Conservation (phyloP, 2,888 invertebrate species). For the Perithous albicinctus region DNA sequence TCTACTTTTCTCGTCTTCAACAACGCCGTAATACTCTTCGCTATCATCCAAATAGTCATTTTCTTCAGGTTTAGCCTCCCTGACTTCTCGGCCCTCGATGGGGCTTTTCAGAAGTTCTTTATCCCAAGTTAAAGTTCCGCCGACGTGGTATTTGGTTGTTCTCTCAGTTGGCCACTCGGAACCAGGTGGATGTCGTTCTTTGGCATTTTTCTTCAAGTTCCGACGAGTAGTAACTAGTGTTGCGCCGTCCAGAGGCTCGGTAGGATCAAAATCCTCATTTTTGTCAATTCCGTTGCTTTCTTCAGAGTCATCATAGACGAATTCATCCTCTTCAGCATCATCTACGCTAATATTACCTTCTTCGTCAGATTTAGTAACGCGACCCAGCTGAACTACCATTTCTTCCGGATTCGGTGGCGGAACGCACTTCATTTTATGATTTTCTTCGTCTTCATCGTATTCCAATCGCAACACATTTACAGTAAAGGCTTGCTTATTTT, state of each 20-base stretch:
- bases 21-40: conserved; percentile 11
- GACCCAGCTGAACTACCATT: conserved; percentile 44
- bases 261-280: conserved; percentile 10
- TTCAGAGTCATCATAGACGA: conserved; percentile 15
- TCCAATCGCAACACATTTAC: conserved; percentile 70
- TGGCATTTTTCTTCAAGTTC: conserved; percentile 35
- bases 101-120: conserved; percentile 64
- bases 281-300: conserved; percentile 23
- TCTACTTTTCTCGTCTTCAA: conserved; percentile 26
- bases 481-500: conserved; percentile 64
- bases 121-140: conserved; percentile 74
- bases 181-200: conserved; percentile 65
- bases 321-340: neutral
- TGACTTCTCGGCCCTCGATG: conserved; percentile 16
- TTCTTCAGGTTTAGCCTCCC: neutral
- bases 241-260: conserved; percentile 12
- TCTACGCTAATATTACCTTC: conserved; percentile 11
- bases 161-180: conserved; percentile 75
- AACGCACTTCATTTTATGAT: conserved; percentile 50
- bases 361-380: conserved; percentile 28
- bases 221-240: neutral
- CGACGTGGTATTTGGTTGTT: conserved; percentile 71
- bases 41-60: conserved; percentile 46
- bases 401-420: conserved; percentile 62
- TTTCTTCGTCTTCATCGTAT: conserved; percentile 71